Evolutionary conservation across 2,113 vertebrate genomes (phyloP), one percentile per base, ranked within the genome.

Genomic region (Periophthalmus modestus): DNA sequence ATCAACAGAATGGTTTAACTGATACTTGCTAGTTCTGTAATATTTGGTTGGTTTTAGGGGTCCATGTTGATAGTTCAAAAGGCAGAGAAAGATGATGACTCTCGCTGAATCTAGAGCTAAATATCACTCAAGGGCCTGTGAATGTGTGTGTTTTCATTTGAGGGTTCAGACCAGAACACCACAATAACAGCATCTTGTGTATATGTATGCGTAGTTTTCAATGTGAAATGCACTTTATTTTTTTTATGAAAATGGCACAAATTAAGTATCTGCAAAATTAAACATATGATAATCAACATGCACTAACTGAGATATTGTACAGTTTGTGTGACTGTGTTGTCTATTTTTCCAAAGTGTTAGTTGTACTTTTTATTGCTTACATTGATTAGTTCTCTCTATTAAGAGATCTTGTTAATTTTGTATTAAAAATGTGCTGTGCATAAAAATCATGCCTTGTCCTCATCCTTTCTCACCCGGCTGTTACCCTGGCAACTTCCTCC

Each of bases 141-240:
- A 83, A 71, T 84, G 85, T 79, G 86, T 61, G 66, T 47, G 80
- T 24, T 10, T 62, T 65, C 71, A 59, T 75, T 69, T 63, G 67
- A 54, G 47, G 59, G 47, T 61, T 23, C 55, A 69, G 78, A 73
- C 23, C 10, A 66, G 43, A 77, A 68, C 57, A 62, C 80, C 83
- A 84, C 80, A 79, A 86, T 15, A 83, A 89, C 83, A 92, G 92
- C 90, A 93, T 93, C 87, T 90, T 92, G 89, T 94, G 89, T 92
- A 93, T 85, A 93, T 48, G 81, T 92, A 89, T 88, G 88, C 82
- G 19, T 93, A 91, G 89, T 92, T 90, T 82, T 92, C 86, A 92
- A 93, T 93, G 92, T 93, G 88, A 94, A 94, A 94, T 93, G 94
- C 94, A 95, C 94, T 95, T 94, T 94, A 94, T 92, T 94, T 92